Percentiles rank a stretch among this genome's conserved stretches.
phyloP scores from a whole-genome alignment of 1,140 invertebrate genomes.

The Acromyrmex heyeri region DNA sequence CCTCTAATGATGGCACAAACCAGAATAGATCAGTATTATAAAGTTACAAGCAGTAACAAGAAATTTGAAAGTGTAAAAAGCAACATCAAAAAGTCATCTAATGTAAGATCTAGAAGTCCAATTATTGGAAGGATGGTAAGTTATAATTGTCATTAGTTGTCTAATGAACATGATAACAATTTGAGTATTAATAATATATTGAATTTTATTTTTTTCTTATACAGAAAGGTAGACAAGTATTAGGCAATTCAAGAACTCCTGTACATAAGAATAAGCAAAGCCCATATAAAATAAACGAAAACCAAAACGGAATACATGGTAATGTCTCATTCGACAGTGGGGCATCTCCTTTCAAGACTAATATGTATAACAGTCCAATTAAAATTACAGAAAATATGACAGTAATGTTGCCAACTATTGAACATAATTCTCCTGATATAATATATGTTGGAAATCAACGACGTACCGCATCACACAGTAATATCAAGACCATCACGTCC shows the following conservation, averaged over 20 bases:
- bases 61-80: background rate
- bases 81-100: background rate
- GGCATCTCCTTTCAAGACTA: background rate
- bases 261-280: background rate
- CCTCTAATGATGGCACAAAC: conserved; percentile 30
- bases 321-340: background rate
- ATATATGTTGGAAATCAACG: background rate
- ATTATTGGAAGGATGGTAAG: conserved; percentile 32
- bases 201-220: conserved; percentile 4
- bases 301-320: background rate
- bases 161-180: background rate
- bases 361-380: background rate
- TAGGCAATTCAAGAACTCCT: background rate
- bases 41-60: background rate
- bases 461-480: background rate
- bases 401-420: background rate
- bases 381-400: background rate
- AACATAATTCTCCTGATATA: background rate
- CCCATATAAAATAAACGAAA: background rate
- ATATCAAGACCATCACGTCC: background rate
- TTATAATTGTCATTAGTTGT: background rate
- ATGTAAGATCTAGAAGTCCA: background rate
- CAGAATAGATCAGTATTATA: conserved; percentile 59
- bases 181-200: background rate
- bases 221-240: background rate